Evolutionary conservation across 2,888 invertebrate genomes (phyloP), one percentile per base, ranked within the genome.

Genomic region (Catonia carolina): DNA sequence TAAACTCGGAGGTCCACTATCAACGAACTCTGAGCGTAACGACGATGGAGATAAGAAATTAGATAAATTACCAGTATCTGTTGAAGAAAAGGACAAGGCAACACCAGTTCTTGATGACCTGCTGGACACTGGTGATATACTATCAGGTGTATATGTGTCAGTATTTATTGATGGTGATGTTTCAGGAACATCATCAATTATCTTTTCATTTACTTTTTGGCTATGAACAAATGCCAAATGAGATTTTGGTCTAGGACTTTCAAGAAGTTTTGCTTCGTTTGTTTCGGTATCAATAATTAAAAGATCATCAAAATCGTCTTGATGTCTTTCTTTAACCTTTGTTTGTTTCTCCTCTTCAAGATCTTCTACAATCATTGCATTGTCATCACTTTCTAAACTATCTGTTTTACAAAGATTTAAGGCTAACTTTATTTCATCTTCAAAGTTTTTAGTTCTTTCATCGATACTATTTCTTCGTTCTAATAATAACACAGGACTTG

Each of bases 221-320:
- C 62, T 55, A 20, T 59, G 61, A 14, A 67, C 62, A 56, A 69
- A 69, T 5, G 68, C 67, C 20, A 68, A 55, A 49, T 68, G 67
- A 12, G 67, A 64, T 51, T 66, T 65, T 1, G 67, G 67, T 48
- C 56, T 58, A 6, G 61, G 62, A 37, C 62, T 63, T 59, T 75
- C 73, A 1, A 74, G 63, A 2, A 78, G 63, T 17, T 73, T 71
- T 37, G 74, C 76, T 63, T 73, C 69, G 62, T 77, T 76, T 1
- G 77, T 77, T 62, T 71, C 71, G 1, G 73, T 75, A 61, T 78
- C 75, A 27, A 78, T 72, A 33, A 77, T 67, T 31, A 77, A 66
- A 35, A 77, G 67, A 62, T 77, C 77, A 53, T 73, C 72, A 20
- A 66, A 66, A 42, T 64, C 65, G 27, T 66, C 66, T 42, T 62